Evolutionary conservation across 2,113 vertebrate genomes (phyloP), one percentile per base, ranked within the genome.

Genomic region (Aplodontia rufa): DNA sequence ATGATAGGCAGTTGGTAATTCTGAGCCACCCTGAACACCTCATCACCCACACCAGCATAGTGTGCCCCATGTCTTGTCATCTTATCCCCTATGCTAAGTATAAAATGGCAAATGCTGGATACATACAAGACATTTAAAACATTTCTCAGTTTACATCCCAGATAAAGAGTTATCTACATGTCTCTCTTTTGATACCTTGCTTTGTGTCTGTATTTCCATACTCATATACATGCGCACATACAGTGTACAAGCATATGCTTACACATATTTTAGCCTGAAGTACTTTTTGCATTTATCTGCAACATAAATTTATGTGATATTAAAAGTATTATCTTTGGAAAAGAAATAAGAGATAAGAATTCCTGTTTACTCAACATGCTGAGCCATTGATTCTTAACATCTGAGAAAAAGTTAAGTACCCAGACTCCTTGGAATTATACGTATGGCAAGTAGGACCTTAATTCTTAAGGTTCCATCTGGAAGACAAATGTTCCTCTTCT

Each of bases 321-420:
- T 93, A 84, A 88, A 96, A 51, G 32, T 51, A 64, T 87, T 95
- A 87, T 95, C 45, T 94, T 69, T 62, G 62, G 71, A 60, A 79
- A 90, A 91, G 40, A 84, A 66, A 94, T 64, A 83, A 80, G 72
- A 86, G 40, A 81, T 95, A 94, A 96, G 75, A 92, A 72, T 45
- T 95, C 55, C 85, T 69, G 12, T 2, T 93, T 84, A 64, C 45
- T 82, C 78, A 94, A 14, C 6, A 80, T 32, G 8, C 68, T 81
- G 11, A 96, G 60, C 58, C 37, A 69, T 58, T 94, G 74, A 89
- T 91, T 96, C 51, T 95, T 90, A 87, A 71, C 14, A 94, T 28
- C 28, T 76, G 68, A 91, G 26, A 88, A 79, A 88, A 94, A 95
- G 7, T 72, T 85, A 53, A 55, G 76, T 1, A 10, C 11, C 58